Conservation (phyloP, 2,888 invertebrate genomes). For the Phengaris alcon region DNA sequence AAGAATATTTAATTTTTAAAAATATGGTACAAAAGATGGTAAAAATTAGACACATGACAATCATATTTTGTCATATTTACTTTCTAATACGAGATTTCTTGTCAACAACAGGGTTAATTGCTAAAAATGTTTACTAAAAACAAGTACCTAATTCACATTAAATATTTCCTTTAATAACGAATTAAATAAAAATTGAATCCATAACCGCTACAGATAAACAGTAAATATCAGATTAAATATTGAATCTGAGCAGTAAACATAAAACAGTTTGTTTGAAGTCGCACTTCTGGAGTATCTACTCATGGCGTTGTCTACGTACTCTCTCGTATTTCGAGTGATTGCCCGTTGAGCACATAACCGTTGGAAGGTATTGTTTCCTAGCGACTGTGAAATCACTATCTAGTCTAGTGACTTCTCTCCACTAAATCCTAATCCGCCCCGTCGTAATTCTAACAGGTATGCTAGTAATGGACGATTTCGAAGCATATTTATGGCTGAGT, state of each 20-base stretch:
- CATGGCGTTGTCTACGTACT: background rate
- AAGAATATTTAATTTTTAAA: no score
- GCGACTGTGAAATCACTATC: conserved; percentile 25
- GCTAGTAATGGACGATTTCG: conserved; percentile 1
- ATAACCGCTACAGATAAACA: no score
- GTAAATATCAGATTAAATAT: no score
- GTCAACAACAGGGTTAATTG: no score
- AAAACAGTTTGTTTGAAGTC: background rate
- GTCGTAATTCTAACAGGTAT: conserved; percentile 19
- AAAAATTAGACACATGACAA: no score
- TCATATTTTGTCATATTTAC: no score
- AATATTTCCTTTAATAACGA: no score
- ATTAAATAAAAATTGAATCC: no score
- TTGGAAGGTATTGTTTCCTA: conserved; percentile 21
- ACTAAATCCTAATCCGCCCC: conserved; percentile 22
- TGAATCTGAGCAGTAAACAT: background rate
- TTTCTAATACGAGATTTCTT: no score
- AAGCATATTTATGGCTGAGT: conserved; percentile 21
- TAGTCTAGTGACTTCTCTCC: conserved; percentile 22
- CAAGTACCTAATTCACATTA: no score
- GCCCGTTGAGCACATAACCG: conserved; percentile 21
- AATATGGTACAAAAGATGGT: no score
- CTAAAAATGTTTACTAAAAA: no score
- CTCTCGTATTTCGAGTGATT: conserved; percentile 26
- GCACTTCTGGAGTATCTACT: background rate